Percentiles rank a stretch among this genome's conserved stretches.
These are phyloP conservation scores for Ameiurus melas DNA, from an alignment of 2,113 vertebrate species.

Conservation along the genomic window DNA sequence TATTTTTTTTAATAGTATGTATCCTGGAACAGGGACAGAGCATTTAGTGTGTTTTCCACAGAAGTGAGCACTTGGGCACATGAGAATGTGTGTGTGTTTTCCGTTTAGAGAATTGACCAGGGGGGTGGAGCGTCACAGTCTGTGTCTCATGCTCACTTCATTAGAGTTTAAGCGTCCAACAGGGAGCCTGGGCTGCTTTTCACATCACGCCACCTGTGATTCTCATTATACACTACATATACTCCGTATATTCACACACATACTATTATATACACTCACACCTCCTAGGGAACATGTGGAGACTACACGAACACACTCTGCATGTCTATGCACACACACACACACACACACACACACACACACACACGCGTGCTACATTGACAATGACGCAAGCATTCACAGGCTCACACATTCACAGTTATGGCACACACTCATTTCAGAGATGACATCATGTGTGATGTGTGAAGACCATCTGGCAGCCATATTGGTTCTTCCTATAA, in stretches of 20 bases:
- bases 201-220: conserved; percentile 74
- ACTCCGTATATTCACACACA: conserved; percentile 46
- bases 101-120: conserved; percentile 34
- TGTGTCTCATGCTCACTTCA: conserved; percentile 74
- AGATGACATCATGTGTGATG: conserved; percentile 44
- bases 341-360: conserved; percentile 33
- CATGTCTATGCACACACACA: conserved; percentile 21
- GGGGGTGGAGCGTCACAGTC: conserved; percentile 71
- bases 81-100: conserved; percentile 48
- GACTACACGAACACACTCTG: conserved; percentile 26
- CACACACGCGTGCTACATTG: conserved; percentile 20
- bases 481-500: not conserved
- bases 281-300: conserved; percentile 54
- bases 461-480: not conserved
- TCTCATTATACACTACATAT: conserved; percentile 65
- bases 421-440: conserved; percentile 42
- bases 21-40: conserved; percentile 29
- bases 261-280: conserved; percentile 52
- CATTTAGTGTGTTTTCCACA: conserved; percentile 57
- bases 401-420: conserved; percentile 55
- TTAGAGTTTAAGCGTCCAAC: conserved; percentile 71
- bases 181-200: conserved; percentile 69
- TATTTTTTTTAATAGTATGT: conserved; percentile 18
- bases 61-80: conserved; percentile 21
- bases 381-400: conserved; percentile 53